These are phyloP conservation scores for Phragmatobia fuliginosa DNA, from an alignment of 2,888 invertebrate genomes.

Conservation along the genomic window DNA sequence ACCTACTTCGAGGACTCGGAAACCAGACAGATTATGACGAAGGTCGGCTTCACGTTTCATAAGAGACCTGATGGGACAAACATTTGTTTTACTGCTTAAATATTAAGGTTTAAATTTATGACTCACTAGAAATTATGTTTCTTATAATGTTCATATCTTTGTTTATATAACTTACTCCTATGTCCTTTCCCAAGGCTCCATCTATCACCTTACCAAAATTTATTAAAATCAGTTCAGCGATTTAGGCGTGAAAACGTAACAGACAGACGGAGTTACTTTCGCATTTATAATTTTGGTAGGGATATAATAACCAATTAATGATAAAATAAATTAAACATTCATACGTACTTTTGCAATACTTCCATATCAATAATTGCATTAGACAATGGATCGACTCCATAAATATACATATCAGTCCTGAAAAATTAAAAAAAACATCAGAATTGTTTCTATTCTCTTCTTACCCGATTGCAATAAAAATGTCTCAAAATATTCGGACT, in stretches of 20 bases:
- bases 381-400: conserved; percentile 93
- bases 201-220: too few species aligned
- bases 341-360: conserved; percentile 90
- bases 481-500: too few species aligned
- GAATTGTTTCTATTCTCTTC: not conserved
- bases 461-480: not conserved
- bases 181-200: too few species aligned
- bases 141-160: not conserved
- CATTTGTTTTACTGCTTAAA: not conserved
- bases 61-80: conserved; percentile 83
- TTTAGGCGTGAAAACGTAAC: too few species aligned
- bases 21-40: conserved; percentile 88
- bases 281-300: too few species aligned
- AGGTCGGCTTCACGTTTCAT: conserved; percentile 87
- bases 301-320: not conserved
- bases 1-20: conserved; percentile 89
- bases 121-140: not conserved
- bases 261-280: too few species aligned
- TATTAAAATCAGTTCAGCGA: too few species aligned
- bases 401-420: conserved; percentile 95
- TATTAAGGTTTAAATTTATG: not conserved
- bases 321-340: not conserved
- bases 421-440: conserved; percentile 54
- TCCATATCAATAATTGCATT: conserved; percentile 94
- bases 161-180: too few species aligned